Percentiles rank a stretch among this genome's conserved stretches.
phyloP scores from a whole-genome alignment of 2,888 invertebrate genomes.

The Iselma pallidipennis region DNA sequence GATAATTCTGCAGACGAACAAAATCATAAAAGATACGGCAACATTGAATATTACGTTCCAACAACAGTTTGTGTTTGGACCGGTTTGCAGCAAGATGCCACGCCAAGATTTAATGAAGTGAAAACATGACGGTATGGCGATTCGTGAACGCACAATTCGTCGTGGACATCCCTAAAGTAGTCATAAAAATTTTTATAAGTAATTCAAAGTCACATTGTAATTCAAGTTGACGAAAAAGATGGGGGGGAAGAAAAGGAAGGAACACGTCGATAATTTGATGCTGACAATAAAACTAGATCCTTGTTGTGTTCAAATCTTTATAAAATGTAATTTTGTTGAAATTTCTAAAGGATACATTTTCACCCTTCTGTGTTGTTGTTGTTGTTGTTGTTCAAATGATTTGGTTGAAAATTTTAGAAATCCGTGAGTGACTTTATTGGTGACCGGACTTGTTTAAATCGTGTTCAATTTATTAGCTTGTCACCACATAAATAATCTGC shows the following conservation, averaged over 20 bases:
- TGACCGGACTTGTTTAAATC: no score
- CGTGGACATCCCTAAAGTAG: not conserved
- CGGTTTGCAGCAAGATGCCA: slow-evolving; percentile 24
- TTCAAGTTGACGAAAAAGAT: not conserved
- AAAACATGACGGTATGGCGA: slow-evolving; percentile 33
- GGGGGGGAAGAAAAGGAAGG: not conserved
- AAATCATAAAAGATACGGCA: no score
- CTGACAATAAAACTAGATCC: not conserved
- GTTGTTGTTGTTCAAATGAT: no score
- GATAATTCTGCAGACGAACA: not conserved
- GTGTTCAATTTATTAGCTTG: not conserved
- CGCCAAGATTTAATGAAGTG: slow-evolving; percentile 42
- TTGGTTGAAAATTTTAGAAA: no score
- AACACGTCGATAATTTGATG: not conserved
- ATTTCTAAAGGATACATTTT: not conserved
- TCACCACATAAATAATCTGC: not conserved
- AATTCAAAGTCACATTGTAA: not conserved
- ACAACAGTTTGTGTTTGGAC: slow-evolving; percentile 25
- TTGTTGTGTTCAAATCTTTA: no score
- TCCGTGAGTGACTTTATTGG: no score
- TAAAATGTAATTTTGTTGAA: not conserved
- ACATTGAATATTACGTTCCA: no score
- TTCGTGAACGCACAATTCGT: not conserved
- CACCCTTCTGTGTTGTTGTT: no score
- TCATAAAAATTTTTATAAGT: not conserved